Evolutionary conservation across 2,888 invertebrate genomes (phyloP), one percentile per base, ranked within the genome.

Genomic region (Spisula subtruncata): DNA sequence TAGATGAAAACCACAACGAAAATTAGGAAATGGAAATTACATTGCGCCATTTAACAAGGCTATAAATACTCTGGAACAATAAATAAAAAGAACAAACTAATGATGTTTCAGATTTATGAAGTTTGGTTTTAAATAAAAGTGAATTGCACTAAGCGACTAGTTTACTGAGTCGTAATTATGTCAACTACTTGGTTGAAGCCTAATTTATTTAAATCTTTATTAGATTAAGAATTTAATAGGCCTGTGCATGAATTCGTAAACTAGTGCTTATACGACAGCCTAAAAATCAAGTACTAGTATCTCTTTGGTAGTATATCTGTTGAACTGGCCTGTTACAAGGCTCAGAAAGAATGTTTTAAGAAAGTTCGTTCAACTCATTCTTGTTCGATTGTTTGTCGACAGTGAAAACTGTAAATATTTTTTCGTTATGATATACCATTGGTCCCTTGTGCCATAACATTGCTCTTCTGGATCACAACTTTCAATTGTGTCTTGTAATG

Each of bases 1-100:
- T 51, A 18, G 48, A 84, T 71, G 51, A 83, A 71, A 75, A 60
- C 66, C 46, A 14, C 51, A 5, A 83, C 41, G 29, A 25, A 84
- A 29, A 81, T 35, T 46, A 32, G 71, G 51, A 56, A 82, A 82
- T 82, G 71, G 51, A 56, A 82, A 82, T 82, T 29, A 56, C 54
- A 54, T 20, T 81, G 29, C 54, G 25, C n/a, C 25, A 66, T 66
- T 25, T 66, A 66, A 66, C 60, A n/a, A 66, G 25, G 25, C 25
- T 66, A 25, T 66, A 66, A 66, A 66, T 66, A 66, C n/a, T 25
- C n/a, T n/a, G 16, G 75, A 75, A 35, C 75, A 32, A 75, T 75
- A 75, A 75, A 75, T 75, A 75, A 75, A n/a, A 35, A 16, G 29
- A 32, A 75, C 75, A 35, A 75, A 32, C 32, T 75, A 75, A 75